Percentiles rank a stretch among this genome's conserved stretches.
phyloP scores from a whole-genome alignment of 2,797 vertebrate genomes.

The Pipistrellus pipistrellus region DNA sequence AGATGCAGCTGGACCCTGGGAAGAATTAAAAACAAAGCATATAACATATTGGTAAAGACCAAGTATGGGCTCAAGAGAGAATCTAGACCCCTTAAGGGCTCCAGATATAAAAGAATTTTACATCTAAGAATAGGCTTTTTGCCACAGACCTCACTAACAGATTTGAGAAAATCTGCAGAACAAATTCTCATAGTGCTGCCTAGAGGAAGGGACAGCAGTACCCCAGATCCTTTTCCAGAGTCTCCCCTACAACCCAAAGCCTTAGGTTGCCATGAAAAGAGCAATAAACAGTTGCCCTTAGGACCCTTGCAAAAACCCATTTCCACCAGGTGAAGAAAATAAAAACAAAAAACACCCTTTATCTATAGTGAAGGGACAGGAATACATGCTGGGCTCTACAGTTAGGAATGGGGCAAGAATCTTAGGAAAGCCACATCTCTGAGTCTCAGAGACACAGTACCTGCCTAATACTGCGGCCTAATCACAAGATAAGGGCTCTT shows the following conservation, averaged over 20 bases:
- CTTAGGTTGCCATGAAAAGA: not conserved
- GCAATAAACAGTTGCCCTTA: not conserved
- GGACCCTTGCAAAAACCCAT: not conserved
- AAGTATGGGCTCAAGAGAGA: not conserved
- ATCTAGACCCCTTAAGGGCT: not conserved
- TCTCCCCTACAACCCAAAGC: not conserved
- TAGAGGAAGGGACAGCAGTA: not conserved
- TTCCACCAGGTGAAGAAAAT: not conserved
- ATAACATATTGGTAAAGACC: not conserved
- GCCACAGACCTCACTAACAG: not conserved
- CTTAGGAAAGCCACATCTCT: not conserved
- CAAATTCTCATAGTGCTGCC: not conserved
- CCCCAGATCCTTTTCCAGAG: not conserved
- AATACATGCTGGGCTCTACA: not conserved
- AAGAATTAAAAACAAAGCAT: slow-evolving; percentile 20
- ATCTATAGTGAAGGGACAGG: not conserved
- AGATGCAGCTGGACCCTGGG: not conserved
- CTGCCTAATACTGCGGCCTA: not conserved
- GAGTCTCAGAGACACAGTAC: not conserved
- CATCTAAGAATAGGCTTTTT: not conserved
- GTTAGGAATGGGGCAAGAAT: not conserved
- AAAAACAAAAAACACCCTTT: not conserved
- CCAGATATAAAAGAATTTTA: not conserved
- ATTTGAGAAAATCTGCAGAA: not conserved
- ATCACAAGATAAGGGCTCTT: not conserved